Conservation (phyloP, 2,888 invertebrate genomes). For the Antheraea yamamai region DNA sequence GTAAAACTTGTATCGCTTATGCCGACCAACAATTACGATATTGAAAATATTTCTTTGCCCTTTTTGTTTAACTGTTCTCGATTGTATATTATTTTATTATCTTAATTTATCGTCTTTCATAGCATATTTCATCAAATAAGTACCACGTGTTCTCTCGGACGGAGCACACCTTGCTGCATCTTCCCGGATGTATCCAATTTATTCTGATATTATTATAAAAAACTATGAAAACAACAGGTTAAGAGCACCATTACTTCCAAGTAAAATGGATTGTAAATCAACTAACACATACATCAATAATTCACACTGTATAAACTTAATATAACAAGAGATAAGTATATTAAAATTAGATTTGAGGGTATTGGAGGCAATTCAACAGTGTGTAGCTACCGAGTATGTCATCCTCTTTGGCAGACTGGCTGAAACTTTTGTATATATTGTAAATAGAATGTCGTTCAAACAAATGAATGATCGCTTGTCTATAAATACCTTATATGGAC, state of each 20-base stretch:
- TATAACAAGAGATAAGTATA: slow-evolving; percentile 16
- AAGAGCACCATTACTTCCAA: slow-evolving; percentile 18
- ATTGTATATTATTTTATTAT: background rate
- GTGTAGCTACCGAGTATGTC: no score
- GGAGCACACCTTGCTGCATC: background rate
- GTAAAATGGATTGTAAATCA: slow-evolving; percentile 24
- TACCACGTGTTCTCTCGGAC: background rate
- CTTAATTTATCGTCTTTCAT: background rate
- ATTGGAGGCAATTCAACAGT: slow-evolving; percentile 8
- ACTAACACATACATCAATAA: slow-evolving; percentile 10
- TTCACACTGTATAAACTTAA: slow-evolving; percentile 2
- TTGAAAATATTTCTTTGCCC: background rate
- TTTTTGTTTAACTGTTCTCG: background rate
- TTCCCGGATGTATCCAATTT: slow-evolving; percentile 19
- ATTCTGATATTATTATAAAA: slow-evolving; percentile 12
- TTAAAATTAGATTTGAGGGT: slow-evolving; percentile 17
- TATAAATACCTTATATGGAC: no score
- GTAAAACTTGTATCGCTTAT: background rate
- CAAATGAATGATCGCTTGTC: no score
- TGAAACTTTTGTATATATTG: no score
- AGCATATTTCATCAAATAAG: background rate
- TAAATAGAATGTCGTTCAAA: no score
- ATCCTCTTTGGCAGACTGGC: no score
- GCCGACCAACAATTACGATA: background rate
- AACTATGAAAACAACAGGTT: slow-evolving; percentile 16